Base-by-base conservation (phyloP, 2,888 invertebrate species). In the Acronicta leporina region DNA sequence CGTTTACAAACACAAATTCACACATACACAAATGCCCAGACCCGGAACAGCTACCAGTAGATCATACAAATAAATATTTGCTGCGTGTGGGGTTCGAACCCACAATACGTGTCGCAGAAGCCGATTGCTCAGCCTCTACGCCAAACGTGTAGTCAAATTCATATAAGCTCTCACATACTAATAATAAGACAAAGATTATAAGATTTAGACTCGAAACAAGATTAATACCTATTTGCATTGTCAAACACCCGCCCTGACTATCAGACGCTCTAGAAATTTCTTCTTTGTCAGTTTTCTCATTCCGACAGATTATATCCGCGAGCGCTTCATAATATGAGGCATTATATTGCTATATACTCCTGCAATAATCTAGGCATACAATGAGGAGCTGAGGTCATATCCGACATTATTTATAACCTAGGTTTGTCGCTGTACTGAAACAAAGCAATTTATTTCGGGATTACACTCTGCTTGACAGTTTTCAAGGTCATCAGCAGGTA, bases 341-440 rank as follows among this genome's bases (percentile, higher is more conserved):
- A 67, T 69, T 76, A 78, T 73, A 78, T 73, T 72, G 50, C 64
- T 35, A 56, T 66, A 60, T 64, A 68, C 62, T 65, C 61, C 61
- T 66, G 63, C 66, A 75, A 65, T 72, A 63, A 69, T 66, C 73
- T 73, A 71, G 69, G 64, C 56, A 76, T 76, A 77, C 72, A 78
- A 73, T 66, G 51, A 52, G 14, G 57, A 20, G 4, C 20, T 20
- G 20, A 72, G 68, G 75, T 79, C 80, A 82, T 81, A 83, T 77
- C 66, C 68, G 68, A 77, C 73, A 78, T 79, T 80, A 81, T 84
- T 83, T 82, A 79, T 81, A 74, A 82, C 66, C 49, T 13, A 63
- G 52, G 53, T 71, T 49, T 67, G 58, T 60, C 60, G 42, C 49
- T 64, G 65, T 73, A 66, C 63, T 60, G 43, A 43, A 59, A 13